Conservation (phyloP, 2,888 invertebrate genomes). For the Drosophila stalkeri region DNA sequence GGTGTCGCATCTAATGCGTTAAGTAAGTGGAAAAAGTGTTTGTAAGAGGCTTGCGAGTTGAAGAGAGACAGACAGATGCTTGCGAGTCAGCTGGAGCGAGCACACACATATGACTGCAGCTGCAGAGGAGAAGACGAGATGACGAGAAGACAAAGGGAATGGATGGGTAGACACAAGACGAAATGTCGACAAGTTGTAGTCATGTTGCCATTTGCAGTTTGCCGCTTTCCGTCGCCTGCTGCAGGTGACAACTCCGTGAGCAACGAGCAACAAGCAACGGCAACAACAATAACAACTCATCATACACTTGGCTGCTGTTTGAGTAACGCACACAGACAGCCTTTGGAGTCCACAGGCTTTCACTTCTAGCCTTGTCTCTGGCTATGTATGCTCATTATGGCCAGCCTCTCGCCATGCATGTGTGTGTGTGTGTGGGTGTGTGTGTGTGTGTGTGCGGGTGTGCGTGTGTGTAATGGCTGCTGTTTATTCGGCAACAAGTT, state of each 20-base stretch:
- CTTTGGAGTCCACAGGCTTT: conserved; percentile 49
- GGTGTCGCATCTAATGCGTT: conserved; percentile 60
- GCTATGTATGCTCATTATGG: conserved; percentile 73
- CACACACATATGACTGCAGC: conserved; percentile 8
- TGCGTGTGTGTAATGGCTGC: conserved; percentile 61
- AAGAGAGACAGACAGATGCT: conserved; percentile 11
- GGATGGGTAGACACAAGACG: conserved; percentile 54
- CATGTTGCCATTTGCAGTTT: conserved; percentile 69
- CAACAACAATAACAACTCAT: conserved; percentile 38
- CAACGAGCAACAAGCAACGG: conserved; percentile 33
- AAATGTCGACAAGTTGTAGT: conserved; percentile 78
- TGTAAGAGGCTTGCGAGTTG: conserved; percentile 33
- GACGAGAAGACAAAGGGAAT: conserved; percentile 22
- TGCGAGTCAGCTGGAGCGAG: conserved; percentile 38
- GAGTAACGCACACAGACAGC: conserved; percentile 51
- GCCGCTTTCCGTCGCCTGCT: conserved; percentile 57
- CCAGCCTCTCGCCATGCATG: conserved; percentile 8
- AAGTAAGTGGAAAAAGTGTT: conserved; percentile 75
- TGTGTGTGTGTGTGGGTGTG: conserved; percentile 18
- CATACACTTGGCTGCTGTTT: conserved; percentile 58
- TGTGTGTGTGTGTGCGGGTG: conserved; percentile 23
- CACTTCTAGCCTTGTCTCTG: conserved; percentile 65
- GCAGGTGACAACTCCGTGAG: conserved; percentile 72
- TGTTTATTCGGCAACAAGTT: conserved; percentile 81
- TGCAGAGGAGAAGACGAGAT: conserved; percentile 6